Evolutionary conservation across 2,888 invertebrate species (phyloP), one percentile per base, ranked within the genome.

Genomic region (Serripes groenlandicus): DNA sequence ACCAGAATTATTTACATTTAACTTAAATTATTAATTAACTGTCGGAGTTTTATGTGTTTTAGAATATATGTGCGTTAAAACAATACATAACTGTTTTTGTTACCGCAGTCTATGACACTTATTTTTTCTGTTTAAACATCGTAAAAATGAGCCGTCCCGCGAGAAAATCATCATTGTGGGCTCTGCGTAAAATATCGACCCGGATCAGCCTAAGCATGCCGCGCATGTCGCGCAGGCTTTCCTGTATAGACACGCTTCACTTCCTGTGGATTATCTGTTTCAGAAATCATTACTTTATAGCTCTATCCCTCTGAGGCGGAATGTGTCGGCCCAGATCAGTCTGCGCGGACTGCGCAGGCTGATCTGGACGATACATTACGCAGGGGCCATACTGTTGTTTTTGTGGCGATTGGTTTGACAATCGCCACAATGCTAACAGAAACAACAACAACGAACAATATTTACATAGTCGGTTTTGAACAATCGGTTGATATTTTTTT

Each of bases 1-100:
- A 30, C 28, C 18, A 26, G 4, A 23, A 18, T 66, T 66, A 66
- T 66, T 66, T 66, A 66, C 66, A 66, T 66, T 66, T 42, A 66
- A 35, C 42, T 66, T 66, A 42, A 66, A 66, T 66, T 66, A 66
- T 66, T 66, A 66, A 66, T 66, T 66, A 66, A 42, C 66, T 66
- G 66, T 66, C 66, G 42, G 15, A 42, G 26, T 1, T 42, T 66
- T 0, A 42, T 35, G 66, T 26, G 42, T 7, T 66, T 37, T 18
- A 66, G 23, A 66, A 66, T 42, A 42, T 66, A 66, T 28, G 66
- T 28, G 66, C 42, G 35, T 42, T 66, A 35, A 66, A 66, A 66
- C 66, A 66, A 66, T 66, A 66, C 42, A 66, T 66, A 66, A 66
- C 66, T 66, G 66, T 66, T 66, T 66, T 26, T 34, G 21, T 7